A percentile compares a stretch with the other conserved stretches of the same genome.
Conservation (phyloP, 2,797 vertebrate species). For the Leptodactylus fallax region DNA sequence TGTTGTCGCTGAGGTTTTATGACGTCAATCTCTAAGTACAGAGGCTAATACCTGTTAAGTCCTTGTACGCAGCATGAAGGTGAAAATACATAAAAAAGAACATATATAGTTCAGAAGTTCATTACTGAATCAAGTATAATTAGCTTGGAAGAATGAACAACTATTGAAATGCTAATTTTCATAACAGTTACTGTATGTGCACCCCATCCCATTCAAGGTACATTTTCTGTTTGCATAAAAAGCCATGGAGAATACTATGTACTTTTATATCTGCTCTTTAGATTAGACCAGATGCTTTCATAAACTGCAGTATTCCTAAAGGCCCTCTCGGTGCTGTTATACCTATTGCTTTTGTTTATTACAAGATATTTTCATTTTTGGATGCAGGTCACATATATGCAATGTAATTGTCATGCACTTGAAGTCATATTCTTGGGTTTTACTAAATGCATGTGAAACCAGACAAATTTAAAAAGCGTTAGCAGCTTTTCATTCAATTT, state of each 20-base stretch:
- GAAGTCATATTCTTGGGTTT: background rate
- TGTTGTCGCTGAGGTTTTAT: slow-evolving; percentile 16
- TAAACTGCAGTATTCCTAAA: slow-evolving; percentile 23
- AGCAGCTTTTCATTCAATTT: slow-evolving; percentile 11
- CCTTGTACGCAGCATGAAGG: background rate
- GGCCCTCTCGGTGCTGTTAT: background rate
- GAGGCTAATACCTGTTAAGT: slow-evolving; percentile 33
- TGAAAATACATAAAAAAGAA: background rate
- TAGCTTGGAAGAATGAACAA: background rate
- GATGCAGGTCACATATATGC: slow-evolving; percentile 30
- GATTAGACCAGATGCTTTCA: slow-evolving; percentile 26
- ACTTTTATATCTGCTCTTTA: slow-evolving; percentile 1
- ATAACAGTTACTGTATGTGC: background rate
- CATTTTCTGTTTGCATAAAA: background rate
- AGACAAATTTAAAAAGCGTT: slow-evolving; percentile 5
- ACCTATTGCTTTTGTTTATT: slow-evolving; percentile 2
- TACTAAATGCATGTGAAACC: slow-evolving; percentile 14
- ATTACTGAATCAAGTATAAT: background rate
- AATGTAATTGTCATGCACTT: background rate
- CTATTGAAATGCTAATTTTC: slow-evolving; percentile 8
- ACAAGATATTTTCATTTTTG: slow-evolving; percentile 24
- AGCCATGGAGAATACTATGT: background rate
- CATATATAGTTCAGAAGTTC: background rate
- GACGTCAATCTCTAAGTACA: slow-evolving; percentile 31
- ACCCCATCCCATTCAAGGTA: background rate